Conservation (phyloP, 2,113 vertebrate species). For the Zosterops pallidus region DNA sequence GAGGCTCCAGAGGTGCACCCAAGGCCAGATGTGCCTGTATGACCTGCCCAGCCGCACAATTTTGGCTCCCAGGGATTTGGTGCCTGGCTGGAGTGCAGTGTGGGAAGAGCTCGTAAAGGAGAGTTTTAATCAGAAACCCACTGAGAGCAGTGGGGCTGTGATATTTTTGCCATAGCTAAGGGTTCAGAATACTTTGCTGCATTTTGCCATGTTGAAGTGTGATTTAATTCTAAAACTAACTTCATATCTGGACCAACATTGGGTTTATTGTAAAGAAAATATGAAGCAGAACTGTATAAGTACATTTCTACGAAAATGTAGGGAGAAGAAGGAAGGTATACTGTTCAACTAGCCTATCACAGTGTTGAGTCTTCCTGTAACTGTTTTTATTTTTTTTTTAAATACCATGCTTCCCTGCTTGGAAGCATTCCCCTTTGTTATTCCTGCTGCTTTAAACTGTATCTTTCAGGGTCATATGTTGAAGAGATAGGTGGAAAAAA, state of each 20-base stretch:
- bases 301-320: neutral
- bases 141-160: neutral
- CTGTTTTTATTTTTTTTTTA: neutral
- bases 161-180: neutral
- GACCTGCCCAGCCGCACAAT: neutral
- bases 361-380: neutral
- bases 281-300: neutral
- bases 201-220: neutral
- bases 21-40: neutral
- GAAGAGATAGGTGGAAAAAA: neutral
- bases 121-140: neutral
- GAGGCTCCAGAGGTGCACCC: neutral
- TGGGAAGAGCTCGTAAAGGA: neutral
- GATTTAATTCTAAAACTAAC: neutral
- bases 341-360: neutral
- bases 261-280: neutral
- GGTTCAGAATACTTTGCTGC: neutral
- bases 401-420: neutral
- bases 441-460: neutral
- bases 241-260: neutral
- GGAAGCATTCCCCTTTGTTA: neutral
- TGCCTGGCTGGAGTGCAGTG: neutral
- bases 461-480: neutral
- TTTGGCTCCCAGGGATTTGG: neutral
- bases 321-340: neutral